These are phyloP conservation scores for Aphrophora alni DNA, from an alignment of 2,888 invertebrate species.

Conservation along the genomic window DNA sequence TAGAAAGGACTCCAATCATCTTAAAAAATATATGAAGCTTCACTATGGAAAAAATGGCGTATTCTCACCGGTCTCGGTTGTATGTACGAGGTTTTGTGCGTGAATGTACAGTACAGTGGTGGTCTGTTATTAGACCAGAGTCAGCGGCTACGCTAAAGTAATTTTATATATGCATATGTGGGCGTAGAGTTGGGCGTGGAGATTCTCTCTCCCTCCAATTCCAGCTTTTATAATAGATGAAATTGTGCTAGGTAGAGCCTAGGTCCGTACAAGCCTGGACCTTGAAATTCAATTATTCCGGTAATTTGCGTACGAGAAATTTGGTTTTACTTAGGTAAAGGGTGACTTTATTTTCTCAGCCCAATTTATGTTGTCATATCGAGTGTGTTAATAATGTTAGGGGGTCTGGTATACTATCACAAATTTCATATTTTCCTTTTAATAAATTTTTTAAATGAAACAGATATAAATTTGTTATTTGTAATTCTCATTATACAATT, in stretches of 20 bases:
- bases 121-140: neutral
- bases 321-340: neutral
- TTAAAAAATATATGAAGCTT: neutral
- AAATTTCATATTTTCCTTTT: too few species aligned
- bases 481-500: too few species aligned
- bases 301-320: neutral
- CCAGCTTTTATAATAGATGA: slow-evolving; percentile 9
- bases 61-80: neutral
- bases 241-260: neutral
- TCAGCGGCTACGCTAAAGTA: neutral
- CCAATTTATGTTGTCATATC: too few species aligned
- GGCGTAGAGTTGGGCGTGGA: neutral
- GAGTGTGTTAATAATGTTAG: too few species aligned
- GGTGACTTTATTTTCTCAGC: too few species aligned
- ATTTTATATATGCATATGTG: slow-evolving; percentile 9
- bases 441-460: too few species aligned
- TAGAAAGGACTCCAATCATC: neutral
- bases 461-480: too few species aligned
- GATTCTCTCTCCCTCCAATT: neutral
- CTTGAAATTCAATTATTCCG: neutral
- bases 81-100: neutral
- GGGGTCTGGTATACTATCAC: too few species aligned
- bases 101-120: slow-evolving; percentile 2
- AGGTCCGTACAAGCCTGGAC: slow-evolving; percentile 1
- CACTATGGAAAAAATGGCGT: neutral